These are phyloP conservation scores for Onychomys leucogaster DNA, from an alignment of 2,797 vertebrate genomes.

Conservation along the genomic window DNA sequence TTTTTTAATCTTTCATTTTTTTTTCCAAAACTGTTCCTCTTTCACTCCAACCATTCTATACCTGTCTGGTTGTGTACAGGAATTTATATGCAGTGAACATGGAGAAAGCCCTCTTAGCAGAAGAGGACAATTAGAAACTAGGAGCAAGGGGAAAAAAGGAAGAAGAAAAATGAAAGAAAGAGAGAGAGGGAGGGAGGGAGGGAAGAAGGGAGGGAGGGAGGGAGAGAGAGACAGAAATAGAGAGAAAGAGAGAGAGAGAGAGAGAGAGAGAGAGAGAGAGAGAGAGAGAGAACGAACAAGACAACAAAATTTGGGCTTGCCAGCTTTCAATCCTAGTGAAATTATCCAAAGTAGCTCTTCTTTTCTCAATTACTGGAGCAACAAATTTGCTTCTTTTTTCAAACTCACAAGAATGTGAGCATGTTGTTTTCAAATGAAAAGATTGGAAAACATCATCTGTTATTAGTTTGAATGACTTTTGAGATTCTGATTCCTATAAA, in stretches of 20 bases:
- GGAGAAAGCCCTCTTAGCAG: not conserved
- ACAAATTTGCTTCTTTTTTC: constrained; percentile 4
- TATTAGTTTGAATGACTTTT: not conserved
- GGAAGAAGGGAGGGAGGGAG: no score
- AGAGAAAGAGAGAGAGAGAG: not conserved
- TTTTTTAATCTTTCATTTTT: not conserved
- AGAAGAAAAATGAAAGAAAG: not conserved
- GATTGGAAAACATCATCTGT: constrained; percentile 23
- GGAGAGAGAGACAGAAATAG: no score
- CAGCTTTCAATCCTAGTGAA: not conserved
- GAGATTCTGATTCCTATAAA: not conserved
- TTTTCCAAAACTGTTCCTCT: not conserved
- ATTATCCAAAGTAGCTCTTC: not conserved
- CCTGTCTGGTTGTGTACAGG: not conserved
- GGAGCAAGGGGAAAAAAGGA: not conserved
- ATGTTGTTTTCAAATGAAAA: not conserved
- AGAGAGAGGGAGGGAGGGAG: no score
- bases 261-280: not conserved
- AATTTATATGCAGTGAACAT: not conserved
- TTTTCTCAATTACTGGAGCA: not conserved
- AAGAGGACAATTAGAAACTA: not conserved
- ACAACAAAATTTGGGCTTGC: not conserved
- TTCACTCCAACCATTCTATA: not conserved
- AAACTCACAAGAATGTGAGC: not conserved
- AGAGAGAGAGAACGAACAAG: not conserved